Evolutionary conservation across 2,797 vertebrate genomes (phyloP).

Genomic region (Pipistrellus pipistrellus): DNA sequence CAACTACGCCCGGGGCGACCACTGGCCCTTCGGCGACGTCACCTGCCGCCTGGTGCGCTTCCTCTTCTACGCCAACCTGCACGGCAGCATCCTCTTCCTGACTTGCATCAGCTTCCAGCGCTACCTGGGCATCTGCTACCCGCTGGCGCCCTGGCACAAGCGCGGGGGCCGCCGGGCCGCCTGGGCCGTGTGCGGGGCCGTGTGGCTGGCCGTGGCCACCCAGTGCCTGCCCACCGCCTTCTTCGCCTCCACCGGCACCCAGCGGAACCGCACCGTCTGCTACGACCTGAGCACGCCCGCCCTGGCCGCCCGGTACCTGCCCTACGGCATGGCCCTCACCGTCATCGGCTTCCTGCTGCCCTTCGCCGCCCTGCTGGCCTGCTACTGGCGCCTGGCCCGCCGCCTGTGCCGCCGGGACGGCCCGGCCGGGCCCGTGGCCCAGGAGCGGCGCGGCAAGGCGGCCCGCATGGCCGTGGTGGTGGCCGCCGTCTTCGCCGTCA

Average conservation of each 20-base stretch:
- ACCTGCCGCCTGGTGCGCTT: conserved; percentile 95
- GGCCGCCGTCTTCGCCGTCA: conserved; percentile 93
- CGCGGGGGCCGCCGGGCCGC: conserved; percentile 91
- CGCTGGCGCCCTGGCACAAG: conserved; percentile 93
- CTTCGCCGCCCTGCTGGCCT: conserved; percentile 92
- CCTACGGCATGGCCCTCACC: conserved; percentile 96
- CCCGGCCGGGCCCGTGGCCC: conserved; percentile 80
- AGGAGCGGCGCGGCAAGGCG: conserved; percentile 93
- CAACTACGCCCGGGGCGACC: conserved; percentile 96
- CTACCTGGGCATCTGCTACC: conserved; percentile 97
- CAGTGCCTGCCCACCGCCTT: conserved; percentile 95
- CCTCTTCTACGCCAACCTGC: conserved; percentile 98
- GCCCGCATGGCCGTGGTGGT: conserved; percentile 95
- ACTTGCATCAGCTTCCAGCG: conserved; percentile 98
- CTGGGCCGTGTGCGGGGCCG: conserved; percentile 91
- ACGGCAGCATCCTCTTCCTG: conserved; percentile 97
- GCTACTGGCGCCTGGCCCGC: conserved; percentile 94
- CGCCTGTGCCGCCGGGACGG: conserved; percentile 91
- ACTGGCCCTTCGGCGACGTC: conserved; percentile 97
- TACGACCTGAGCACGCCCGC: conserved; percentile 94
- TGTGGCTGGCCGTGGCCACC: conserved; percentile 91
- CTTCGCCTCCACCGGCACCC: conserved; percentile 94
- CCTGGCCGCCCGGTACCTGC: conserved; percentile 91
- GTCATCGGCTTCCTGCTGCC: conserved; percentile 94
- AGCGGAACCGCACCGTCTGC: conserved; percentile 97